Evolutionary conservation across 2,113 vertebrate species (phyloP), one percentile per base, ranked within the genome.

Genomic region (Sialia sialis): DNA sequence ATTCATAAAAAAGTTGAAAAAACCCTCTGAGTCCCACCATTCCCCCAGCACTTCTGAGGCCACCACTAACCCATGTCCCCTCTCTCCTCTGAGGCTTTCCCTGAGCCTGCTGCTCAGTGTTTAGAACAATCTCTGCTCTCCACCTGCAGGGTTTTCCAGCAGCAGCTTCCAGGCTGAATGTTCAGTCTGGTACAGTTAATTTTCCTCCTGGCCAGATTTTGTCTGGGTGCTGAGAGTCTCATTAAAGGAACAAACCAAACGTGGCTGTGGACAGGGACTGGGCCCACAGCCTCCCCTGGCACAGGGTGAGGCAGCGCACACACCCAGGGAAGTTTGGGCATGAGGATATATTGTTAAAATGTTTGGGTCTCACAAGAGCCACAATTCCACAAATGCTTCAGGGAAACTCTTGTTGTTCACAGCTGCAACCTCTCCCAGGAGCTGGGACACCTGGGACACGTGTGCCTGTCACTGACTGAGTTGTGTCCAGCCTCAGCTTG

Each of bases 191-290:
- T 58, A 43, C 80, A 46, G 64, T 77, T 75, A 2, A 25, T 51
- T 66, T 49, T 88, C 39, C 32, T 74, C 13, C 43, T 52, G 67
- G 12, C 15, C 68, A 10, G 13, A 16, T 46, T 21, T 51, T 20
- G 20, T 25, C 15, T 20, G 7, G 17, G 20, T 30, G 43, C 43
- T 64, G 48, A 8, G 11, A 11, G 51, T 64, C 16, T 32, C 1
- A 2, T 46, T 64, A 43, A 10, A 66, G 39, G 26, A 46, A 7
- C 22, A 41, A 58, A 67, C 3, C 11, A 29, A 51, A 27, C 26
- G 25, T 46, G 26, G 1, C 0, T 2, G 3, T 26, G 22, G 36
- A 0, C 11, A 14, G 27, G 56, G 14, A 6, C 55, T 73, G 77
- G 11, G 59, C 38, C 55, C 11, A 21, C 2, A 17, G 1, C 18